These are phyloP conservation scores for Drosophila leontia DNA, from an alignment of 1,140 invertebrate species.

Conservation along the genomic window DNA sequence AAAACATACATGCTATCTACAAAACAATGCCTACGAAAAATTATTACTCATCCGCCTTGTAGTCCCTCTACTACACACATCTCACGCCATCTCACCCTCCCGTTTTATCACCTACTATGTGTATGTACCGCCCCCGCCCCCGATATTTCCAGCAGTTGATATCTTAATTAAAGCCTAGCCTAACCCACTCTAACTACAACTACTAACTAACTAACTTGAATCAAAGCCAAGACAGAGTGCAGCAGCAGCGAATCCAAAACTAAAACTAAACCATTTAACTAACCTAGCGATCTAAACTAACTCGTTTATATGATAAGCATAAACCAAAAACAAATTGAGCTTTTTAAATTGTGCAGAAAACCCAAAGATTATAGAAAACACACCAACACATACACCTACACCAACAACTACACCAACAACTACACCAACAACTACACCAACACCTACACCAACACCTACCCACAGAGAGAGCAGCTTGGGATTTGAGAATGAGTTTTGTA, in stretches of 20 bases:
- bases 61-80: conserved; percentile 2
- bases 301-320: conserved; percentile 74
- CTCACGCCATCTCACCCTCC: conserved; percentile 5
- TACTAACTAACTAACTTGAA: conserved; percentile 37
- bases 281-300: conserved; percentile 65
- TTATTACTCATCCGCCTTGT: conserved; percentile 20
- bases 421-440: conserved; percentile 31
- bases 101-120: conserved; percentile 14
- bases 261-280: conserved; percentile 54
- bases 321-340: conserved; percentile 64
- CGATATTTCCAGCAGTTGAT: conserved; percentile 42
- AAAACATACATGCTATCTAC: conserved; percentile 30
- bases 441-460: conserved; percentile 2
- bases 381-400: conserved; percentile 3
- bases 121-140: conserved; percentile 1
- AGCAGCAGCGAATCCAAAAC: conserved; percentile 44
- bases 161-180: conserved; percentile 62
- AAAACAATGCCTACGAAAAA: conserved; percentile 2
- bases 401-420: conserved; percentile 11
- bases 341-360: conserved; percentile 76
- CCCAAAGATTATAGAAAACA: conserved; percentile 31
- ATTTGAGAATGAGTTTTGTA: conserved; percentile 47
- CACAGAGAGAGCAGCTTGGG: conserved; percentile 31
- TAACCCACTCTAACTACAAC: conserved; percentile 44
- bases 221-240: conserved; percentile 35